Percentiles rank a stretch among this genome's conserved stretches.
Conservation (phyloP, 1,140 invertebrate genomes). For the Amyelois transitella region DNA sequence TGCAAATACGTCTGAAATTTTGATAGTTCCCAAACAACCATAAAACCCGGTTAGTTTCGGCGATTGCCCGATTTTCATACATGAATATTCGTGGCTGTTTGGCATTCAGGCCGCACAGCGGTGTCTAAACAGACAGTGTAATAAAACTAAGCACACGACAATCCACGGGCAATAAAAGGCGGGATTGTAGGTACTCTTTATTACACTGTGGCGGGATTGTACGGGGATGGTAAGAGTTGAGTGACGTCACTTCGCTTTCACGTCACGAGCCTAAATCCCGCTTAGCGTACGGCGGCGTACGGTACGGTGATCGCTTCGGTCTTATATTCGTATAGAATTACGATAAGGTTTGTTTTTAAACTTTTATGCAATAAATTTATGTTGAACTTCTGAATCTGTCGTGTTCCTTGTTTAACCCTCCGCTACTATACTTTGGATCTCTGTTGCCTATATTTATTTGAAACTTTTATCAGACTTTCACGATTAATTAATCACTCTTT, state of each 20-base stretch:
- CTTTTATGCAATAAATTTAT: too few species aligned
- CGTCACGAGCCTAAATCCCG: slow-evolving; percentile 57
- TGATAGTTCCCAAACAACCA: slow-evolving; percentile 38
- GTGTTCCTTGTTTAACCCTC: too few species aligned
- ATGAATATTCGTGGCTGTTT: slow-evolving; percentile 60
- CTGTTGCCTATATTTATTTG: too few species aligned
- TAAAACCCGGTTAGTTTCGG: slow-evolving; percentile 30
- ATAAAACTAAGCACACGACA: slow-evolving; percentile 68
- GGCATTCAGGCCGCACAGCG: slow-evolving; percentile 38
- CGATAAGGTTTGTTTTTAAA: neutral
- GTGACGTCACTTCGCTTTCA: slow-evolving; percentile 69
- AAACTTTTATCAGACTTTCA: too few species aligned
- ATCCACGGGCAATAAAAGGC: slow-evolving; percentile 59
- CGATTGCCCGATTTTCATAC: slow-evolving; percentile 39
- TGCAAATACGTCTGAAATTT: slow-evolving; percentile 31
- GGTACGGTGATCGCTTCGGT: slow-evolving; percentile 14
- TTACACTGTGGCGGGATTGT: slow-evolving; percentile 32
- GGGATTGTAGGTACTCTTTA: slow-evolving; percentile 25
- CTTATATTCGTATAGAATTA: neutral
- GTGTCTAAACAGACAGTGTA: slow-evolving; percentile 58
- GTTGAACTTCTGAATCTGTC: too few species aligned
- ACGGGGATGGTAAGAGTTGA: slow-evolving; percentile 27
- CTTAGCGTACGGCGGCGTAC: slow-evolving; percentile 23
- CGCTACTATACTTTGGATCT: too few species aligned
- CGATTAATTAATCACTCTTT: too few species aligned